phyloP scores from a whole-genome alignment of 2,888 invertebrate genomes.

The Oscheius sp. region DNA sequence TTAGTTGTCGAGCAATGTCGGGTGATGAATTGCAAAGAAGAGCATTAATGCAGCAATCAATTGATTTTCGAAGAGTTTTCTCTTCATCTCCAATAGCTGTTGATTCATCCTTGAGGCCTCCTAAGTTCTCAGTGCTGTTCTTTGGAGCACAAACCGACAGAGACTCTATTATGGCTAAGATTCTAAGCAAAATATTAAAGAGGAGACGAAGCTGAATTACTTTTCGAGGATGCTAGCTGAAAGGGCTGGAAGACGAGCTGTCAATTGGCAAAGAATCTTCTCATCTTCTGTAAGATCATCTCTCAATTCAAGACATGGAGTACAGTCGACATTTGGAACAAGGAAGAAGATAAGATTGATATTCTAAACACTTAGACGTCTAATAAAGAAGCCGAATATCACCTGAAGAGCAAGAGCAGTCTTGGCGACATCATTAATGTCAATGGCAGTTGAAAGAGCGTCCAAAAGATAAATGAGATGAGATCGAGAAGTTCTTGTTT shows the following conservation, averaged over 20 bases:
- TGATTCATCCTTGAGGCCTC: conserved; percentile 31
- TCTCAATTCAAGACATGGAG: conserved; percentile 9
- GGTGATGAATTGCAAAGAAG: conserved; percentile 22
- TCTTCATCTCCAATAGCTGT: conserved; percentile 28
- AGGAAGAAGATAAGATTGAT: conserved; percentile 32
- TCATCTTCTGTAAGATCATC: conserved; percentile 35
- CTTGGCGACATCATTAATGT: conserved; percentile 47
- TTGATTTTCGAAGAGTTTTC: conserved; percentile 2
- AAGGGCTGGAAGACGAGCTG: conserved; percentile 26
- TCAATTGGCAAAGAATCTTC: conserved; percentile 27
- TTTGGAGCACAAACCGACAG: conserved; percentile 41
- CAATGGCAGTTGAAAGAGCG: conserved; percentile 41
- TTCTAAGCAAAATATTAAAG: not conserved
- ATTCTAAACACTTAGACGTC: conserved; percentile 12
- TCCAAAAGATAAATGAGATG: conserved; percentile 48
- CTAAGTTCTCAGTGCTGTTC: conserved; percentile 28
- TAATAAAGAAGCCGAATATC: not conserved
- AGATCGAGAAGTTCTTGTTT: conserved; percentile 23
- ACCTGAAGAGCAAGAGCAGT: conserved; percentile 24
- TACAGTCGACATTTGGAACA: conserved; percentile 34
- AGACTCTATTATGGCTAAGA: conserved; percentile 19
- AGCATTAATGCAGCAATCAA: conserved; percentile 27
- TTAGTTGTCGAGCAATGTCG: conserved; percentile 21
- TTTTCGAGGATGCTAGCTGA: conserved; percentile 29
- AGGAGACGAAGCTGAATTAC: not conserved